phyloP scores from a whole-genome alignment of 2,888 invertebrate species.

The Mechanitis mazaeus region DNA sequence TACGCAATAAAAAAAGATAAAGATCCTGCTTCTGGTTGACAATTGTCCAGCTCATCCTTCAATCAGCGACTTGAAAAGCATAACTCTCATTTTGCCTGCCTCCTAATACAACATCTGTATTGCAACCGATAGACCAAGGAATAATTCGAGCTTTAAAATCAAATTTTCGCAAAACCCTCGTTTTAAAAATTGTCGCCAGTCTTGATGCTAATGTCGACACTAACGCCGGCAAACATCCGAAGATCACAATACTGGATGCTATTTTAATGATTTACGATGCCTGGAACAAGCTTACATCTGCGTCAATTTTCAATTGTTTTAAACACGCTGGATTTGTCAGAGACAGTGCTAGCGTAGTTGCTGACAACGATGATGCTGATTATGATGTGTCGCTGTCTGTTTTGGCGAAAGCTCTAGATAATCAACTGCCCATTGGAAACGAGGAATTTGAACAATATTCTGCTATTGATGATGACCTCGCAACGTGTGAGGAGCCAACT shows the following conservation, averaged over 20 bases:
- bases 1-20: constrained; percentile 16
- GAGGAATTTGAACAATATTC: constrained; percentile 14
- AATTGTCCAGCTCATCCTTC: constrained; percentile 18
- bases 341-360: constrained; percentile 21
- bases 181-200: constrained; percentile 23
- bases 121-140: constrained; percentile 31
- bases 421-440: constrained; percentile 26
- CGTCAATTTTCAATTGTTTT: constrained; percentile 16
- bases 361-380: constrained; percentile 25
- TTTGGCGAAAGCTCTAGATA: constrained; percentile 30
- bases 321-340: constrained; percentile 28
- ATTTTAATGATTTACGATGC: constrained; percentile 27
- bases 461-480: constrained; percentile 12
- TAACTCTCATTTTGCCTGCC: constrained; percentile 26
- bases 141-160: constrained; percentile 29
- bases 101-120: constrained; percentile 27
- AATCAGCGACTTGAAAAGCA: constrained; percentile 23
- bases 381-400: constrained; percentile 29
- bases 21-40: constrained; percentile 23
- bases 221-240: constrained; percentile 16
- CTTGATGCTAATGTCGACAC: constrained; percentile 22
- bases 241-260: constrained; percentile 26
- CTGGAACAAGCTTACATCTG: constrained; percentile 14
- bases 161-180: constrained; percentile 27
- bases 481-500: constrained; percentile 15